These are phyloP conservation scores for Geophilus truncorum DNA, from an alignment of 2,888 invertebrate species.

Conservation along the genomic window DNA sequence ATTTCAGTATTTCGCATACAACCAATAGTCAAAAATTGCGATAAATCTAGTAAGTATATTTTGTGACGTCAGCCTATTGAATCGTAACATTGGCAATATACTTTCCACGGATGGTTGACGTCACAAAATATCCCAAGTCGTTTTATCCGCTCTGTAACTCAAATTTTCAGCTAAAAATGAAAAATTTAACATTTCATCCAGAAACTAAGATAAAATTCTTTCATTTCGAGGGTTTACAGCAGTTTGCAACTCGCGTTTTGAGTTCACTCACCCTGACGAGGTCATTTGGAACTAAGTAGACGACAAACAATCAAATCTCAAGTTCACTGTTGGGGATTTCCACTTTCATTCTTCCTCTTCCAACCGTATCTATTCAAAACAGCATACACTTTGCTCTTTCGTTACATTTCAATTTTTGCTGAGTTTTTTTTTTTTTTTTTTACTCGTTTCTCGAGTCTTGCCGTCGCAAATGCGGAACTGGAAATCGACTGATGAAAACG, in stretches of 20 bases:
- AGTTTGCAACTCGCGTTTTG: neutral
- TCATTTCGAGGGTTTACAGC: neutral
- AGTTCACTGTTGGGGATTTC: neutral
- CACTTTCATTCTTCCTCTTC: neutral
- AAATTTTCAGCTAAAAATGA: too few species aligned
- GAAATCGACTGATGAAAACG: too few species aligned
- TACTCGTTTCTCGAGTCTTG: too few species aligned
- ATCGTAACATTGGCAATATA: too few species aligned
- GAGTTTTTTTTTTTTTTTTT: too few species aligned
- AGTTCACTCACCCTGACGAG: neutral
- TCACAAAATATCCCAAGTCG: too few species aligned
- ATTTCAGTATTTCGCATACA: too few species aligned
- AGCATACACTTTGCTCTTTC: neutral
- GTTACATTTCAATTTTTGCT: neutral
- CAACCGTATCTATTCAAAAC: neutral
- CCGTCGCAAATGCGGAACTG: neutral
- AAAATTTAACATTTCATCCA: neutral
- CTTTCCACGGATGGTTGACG: too few species aligned
- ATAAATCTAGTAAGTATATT: too few species aligned
- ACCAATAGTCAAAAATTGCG: too few species aligned
- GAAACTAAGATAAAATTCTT: neutral
- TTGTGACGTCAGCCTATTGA: too few species aligned
- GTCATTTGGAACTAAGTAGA: conserved; percentile 14
- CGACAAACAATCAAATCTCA: neutral
- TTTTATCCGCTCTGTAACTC: too few species aligned